Base-by-base conservation (phyloP, 2,888 invertebrate genomes). In the Holacanthella duospinosa region DNA sequence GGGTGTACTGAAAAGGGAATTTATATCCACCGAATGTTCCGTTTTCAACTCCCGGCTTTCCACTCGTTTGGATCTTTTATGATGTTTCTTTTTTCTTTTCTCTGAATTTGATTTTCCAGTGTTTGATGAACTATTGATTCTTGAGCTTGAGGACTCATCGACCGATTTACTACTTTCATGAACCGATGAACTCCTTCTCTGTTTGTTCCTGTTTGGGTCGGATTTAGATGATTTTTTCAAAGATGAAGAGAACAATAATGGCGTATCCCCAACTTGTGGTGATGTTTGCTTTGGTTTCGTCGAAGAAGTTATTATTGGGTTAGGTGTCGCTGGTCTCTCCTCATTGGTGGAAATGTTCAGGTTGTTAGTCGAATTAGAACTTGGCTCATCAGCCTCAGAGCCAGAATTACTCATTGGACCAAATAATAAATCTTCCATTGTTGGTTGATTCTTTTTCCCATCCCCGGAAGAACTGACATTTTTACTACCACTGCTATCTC, bases 21-120 rank as follows among this genome's bases (percentile, higher is more conserved):
- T 71, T n/a, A 66, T 61, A 36, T 70, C 69, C 4, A 68, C 68
- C 28, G 61, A 29, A n/a, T 25, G 61, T 28, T 71, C 69, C 2
- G 48, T 63, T 56, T 70, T 71, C 27, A 65, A 63, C 60, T 86
- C 85, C 73, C 85, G 84, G 74, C 85, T 83, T 66, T 84, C 83
- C 74, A 83, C 83, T 43, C 86, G 83, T 74, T 82, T 84, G 16
- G 68, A 67, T 69, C 84, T 83, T 66, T 89, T 89, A 61, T 84
- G 88, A 75, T 86, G 87, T 76, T 89, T 90, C 73, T 88, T 85
- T 76, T 89, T 90, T 78, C 90, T 90, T 77, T 87, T 89, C 77
- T 86, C 88, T 1, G 66, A 63, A 6, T 26, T 60, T 1, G 60
- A 54, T 19, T 26, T 29, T 53, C 56, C 60, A 1, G 54, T 48